A percentile compares a stretch with the other conserved stretches of the same genome.
phyloP scores from a whole-genome alignment of 2,888 invertebrate genomes.

The Drosophila meridionalis region DNA sequence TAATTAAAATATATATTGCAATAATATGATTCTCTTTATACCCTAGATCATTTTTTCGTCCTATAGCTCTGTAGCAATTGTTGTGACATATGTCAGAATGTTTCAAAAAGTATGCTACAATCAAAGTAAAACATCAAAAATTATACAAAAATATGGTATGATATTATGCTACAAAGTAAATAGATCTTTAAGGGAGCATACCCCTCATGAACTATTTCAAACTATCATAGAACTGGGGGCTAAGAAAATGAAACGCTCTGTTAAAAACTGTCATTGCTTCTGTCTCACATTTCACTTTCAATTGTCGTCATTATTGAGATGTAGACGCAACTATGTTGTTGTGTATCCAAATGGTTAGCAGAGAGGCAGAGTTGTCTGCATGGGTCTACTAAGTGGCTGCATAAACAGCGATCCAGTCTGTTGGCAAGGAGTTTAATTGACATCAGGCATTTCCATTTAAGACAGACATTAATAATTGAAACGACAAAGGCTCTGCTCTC shows the following conservation, averaged over 20 bases:
- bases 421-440: slow-evolving; percentile 38
- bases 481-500: slow-evolving; percentile 19
- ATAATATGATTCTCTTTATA: background rate
- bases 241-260: slow-evolving; percentile 22
- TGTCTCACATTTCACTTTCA: slow-evolving; percentile 35
- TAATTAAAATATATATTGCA: too few species aligned
- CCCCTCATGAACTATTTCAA: background rate
- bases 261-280: slow-evolving; percentile 13
- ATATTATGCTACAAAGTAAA: background rate
- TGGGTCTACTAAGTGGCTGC: slow-evolving; percentile 11
- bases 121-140: background rate
- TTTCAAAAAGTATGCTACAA: slow-evolving; percentile 8
- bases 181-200: background rate
- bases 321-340: slow-evolving; percentile 28
- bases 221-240: background rate
- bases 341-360: slow-evolving; percentile 49
- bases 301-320: slow-evolving; percentile 15
- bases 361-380: slow-evolving; percentile 7
- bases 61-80: too few species aligned
- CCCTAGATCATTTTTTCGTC: background rate
- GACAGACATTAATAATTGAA: slow-evolving; percentile 8
- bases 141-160: background rate
- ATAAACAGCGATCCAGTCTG: slow-evolving; percentile 15
- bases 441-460: slow-evolving; percentile 32
- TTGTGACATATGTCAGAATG: too few species aligned